Evolutionary conservation across 2,113 vertebrate genomes (phyloP), one percentile per base, ranked within the genome.

Genomic region (Phycodurus eques): DNA sequence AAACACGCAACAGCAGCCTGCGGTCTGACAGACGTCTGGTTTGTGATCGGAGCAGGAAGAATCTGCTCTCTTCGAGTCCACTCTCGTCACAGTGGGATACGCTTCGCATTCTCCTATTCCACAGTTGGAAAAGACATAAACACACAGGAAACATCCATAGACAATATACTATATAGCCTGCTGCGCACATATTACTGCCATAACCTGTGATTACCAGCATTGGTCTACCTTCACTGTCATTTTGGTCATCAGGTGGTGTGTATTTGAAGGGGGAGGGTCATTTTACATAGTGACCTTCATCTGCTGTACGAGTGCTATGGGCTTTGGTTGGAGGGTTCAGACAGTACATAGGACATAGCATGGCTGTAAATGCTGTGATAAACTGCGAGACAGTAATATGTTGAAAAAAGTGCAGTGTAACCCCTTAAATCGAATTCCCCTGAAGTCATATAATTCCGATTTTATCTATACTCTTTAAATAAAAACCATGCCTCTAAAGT

Each of bases 121-220:
- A 64, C 71, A 75, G 73, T 71, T n/a, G 43, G 77, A 79, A 82
- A 76, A 64, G 64, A 77, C 59, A 35, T 72, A 74, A 43, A 71
- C 53, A 63, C 68, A 67, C 4, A 42, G 57, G 64, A 71, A 69
- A 72, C 74, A 72, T 64, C 65, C 42, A 5, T 8, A 31, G 43
- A 63, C 61, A 63, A 22, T 49, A 14, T 47, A 49, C 8, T 47
- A 49, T 7, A 57, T 33, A 57, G 42, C 14, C n/a, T 15, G 12
- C 64, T 46, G 64, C 67, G n/a, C 69, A 20, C 70, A 51, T 67
- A 77, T 72, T 76, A 85, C 76, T 61, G 63, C 19, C 49, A 70
- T 73, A 80, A 76, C 79, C 80, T 89, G 83, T 85, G 73, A 90
- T 89, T 89, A 91, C 76, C 74, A 77, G 73, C 75, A 71, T 77